Conservation (phyloP, 2,888 invertebrate genomes). For the Ectropis crepuscularia region DNA sequence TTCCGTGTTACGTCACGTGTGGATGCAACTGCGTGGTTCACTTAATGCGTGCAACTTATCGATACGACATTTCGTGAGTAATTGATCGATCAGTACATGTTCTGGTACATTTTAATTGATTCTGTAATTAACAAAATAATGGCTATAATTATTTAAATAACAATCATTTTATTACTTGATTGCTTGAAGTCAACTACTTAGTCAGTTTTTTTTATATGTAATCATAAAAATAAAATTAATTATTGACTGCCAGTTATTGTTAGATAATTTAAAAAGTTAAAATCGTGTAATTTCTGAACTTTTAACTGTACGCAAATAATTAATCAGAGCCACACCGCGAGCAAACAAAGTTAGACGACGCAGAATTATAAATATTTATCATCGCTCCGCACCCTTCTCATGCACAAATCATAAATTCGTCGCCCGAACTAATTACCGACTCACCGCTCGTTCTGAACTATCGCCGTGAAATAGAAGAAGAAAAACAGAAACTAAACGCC, state of each 20-base stretch:
- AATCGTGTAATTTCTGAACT: slow-evolving; percentile 1
- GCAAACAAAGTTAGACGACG: slow-evolving; percentile 39
- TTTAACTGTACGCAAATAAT: slow-evolving; percentile 29
- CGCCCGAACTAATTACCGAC: slow-evolving; percentile 43
- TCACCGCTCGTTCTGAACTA: slow-evolving; percentile 50
- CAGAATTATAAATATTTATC: slow-evolving; percentile 46
- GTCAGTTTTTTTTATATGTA: too few relatives aligned
- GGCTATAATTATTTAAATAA: slow-evolving; percentile 12
- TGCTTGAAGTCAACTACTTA: too few relatives aligned
- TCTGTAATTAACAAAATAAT: slow-evolving; percentile 26
- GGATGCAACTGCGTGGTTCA: slow-evolving; percentile 57
- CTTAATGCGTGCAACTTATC: slow-evolving; percentile 35
- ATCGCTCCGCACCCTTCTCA: slow-evolving; percentile 50
- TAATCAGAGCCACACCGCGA: slow-evolving; percentile 26
- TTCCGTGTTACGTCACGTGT: slow-evolving; percentile 65
- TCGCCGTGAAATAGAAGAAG: too few relatives aligned
- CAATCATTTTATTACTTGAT: slow-evolving; percentile 5
- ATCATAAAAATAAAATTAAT: too few relatives aligned
- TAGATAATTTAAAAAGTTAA: background rate
- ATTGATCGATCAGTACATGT: slow-evolving; percentile 25
- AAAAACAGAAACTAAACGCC: slow-evolving; percentile 35
- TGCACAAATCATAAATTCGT: slow-evolving; percentile 45
- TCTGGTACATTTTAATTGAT: slow-evolving; percentile 29
- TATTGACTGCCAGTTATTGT: background rate
- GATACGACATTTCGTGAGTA: slow-evolving; percentile 35